phyloP scores from a whole-genome alignment of 2,113 vertebrate genomes.

The Pionites leucogaster region DNA sequence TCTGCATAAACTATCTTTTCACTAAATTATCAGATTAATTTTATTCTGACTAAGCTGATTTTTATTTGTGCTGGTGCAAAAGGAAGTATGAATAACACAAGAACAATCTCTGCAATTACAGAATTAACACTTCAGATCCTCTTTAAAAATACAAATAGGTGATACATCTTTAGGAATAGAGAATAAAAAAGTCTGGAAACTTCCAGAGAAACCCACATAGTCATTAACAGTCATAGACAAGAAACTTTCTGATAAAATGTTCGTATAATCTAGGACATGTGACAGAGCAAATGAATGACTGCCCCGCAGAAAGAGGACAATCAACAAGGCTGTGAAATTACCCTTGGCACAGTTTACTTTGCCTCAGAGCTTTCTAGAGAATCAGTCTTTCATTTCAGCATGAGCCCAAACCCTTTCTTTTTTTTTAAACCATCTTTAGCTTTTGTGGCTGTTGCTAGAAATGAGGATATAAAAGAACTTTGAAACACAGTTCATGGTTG shows the following conservation, averaged over 20 bases:
- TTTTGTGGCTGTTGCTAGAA: constrained; percentile 11
- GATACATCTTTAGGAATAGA: neutral
- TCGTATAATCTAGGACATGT: neutral
- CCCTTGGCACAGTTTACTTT: constrained; percentile 27
- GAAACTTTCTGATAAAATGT: constrained; percentile 15
- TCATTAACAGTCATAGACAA: neutral
- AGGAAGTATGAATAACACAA: neutral
- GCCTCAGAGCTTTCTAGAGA: constrained; percentile 30
- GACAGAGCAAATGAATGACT: constrained; percentile 54
- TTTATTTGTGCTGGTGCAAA: neutral
- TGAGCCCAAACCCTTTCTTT: neutral
- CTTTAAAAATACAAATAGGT: neutral
- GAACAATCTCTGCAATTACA: neutral
- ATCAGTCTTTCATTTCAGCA: constrained; percentile 36
- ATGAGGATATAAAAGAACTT: neutral
- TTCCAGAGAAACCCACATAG: constrained; percentile 7
- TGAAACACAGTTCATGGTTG: neutral
- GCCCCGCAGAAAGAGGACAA: neutral
- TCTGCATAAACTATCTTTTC: neutral
- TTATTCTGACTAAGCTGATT: neutral
- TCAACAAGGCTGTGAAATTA: constrained; percentile 15
- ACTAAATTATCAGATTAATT: neutral
- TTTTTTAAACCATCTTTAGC: neutral
- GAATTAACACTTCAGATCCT: neutral
- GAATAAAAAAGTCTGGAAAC: neutral